These are phyloP conservation scores for Cheilinus undulatus DNA, from an alignment of 2,113 vertebrate species.

Conservation along the genomic window DNA sequence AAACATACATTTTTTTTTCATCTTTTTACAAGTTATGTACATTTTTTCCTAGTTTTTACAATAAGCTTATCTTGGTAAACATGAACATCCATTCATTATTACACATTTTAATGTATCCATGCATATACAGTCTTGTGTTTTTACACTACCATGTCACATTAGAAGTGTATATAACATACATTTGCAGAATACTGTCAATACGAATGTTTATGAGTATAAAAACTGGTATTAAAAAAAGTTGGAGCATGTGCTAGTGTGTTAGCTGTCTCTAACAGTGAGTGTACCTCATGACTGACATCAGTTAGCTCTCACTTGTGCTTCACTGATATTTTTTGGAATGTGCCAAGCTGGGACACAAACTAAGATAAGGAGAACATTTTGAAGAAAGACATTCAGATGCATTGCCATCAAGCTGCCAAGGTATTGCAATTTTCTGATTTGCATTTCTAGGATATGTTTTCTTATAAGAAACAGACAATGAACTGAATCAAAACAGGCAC, in stretches of 20 bases:
- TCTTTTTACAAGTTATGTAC: constrained; percentile 67
- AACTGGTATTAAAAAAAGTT: constrained; percentile 31
- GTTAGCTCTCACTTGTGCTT: constrained; percentile 48
- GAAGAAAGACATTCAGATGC: constrained; percentile 36
- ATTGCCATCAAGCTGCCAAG: constrained; percentile 63
- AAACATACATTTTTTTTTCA: constrained; percentile 46
- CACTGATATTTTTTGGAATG: constrained; percentile 61
- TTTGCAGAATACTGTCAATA: constrained; percentile 38
- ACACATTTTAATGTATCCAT: constrained; percentile 47
- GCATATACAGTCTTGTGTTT: constrained; percentile 55
- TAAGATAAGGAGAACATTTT: constrained; percentile 34
- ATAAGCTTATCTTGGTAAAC: constrained; percentile 65
- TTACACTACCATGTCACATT: constrained; percentile 30
- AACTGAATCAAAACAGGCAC: constrained; percentile 68
- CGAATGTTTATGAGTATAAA: constrained; percentile 48
- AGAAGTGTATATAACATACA: constrained; percentile 21
- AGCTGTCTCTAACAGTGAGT: constrained; percentile 53
- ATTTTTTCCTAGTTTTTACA: constrained; percentile 62
- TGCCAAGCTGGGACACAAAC: constrained; percentile 57
- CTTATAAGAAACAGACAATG: constrained; percentile 28
- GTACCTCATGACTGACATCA: constrained; percentile 28
- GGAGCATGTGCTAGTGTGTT: constrained; percentile 38
- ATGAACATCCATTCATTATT: constrained; percentile 44
- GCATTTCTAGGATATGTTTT: constrained; percentile 46
- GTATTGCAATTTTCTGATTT: constrained; percentile 60